Evolutionary conservation across 2,797 vertebrate genomes (phyloP).

Genomic region (Phalanger gymnotis): DNA sequence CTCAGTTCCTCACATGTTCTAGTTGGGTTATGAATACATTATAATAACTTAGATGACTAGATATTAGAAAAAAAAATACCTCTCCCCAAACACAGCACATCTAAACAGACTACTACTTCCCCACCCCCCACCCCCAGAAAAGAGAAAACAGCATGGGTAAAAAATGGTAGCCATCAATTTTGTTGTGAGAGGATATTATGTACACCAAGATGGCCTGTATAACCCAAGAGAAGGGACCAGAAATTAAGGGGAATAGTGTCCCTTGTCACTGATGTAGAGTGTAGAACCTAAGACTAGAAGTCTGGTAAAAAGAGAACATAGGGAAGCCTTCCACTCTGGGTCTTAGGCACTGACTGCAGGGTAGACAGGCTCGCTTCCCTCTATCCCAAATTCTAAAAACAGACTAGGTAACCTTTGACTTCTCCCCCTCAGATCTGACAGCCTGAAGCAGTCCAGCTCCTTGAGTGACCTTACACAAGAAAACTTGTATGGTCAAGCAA

Average conservation of each 20-base stretch:
- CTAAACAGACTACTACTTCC: too few relatives aligned
- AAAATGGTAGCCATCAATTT: background rate
- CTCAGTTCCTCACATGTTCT: background rate
- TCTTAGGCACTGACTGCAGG: background rate
- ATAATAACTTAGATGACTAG: background rate
- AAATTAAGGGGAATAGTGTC: background rate
- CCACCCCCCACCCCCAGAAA: too few relatives aligned
- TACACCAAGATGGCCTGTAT: background rate
- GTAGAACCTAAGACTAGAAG: background rate
- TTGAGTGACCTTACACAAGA: conserved; percentile 81
- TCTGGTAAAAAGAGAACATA: background rate
- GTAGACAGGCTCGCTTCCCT: background rate
- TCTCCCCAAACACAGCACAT: background rate
- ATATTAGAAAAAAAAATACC: background rate
- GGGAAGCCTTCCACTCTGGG: background rate
- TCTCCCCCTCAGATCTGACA: conserved; percentile 76
- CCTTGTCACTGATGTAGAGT: background rate
- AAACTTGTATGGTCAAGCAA: conserved; percentile 69
- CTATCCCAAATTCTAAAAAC: background rate
- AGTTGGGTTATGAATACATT: background rate
- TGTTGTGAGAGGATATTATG: background rate
- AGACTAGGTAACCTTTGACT: background rate
- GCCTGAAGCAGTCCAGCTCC: conserved; percentile 84
- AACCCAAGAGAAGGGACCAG: background rate
- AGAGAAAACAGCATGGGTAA: background rate